Evolutionary conservation across 2,797 vertebrate genomes (phyloP).

Genomic region (Ctenopoma multispine): DNA sequence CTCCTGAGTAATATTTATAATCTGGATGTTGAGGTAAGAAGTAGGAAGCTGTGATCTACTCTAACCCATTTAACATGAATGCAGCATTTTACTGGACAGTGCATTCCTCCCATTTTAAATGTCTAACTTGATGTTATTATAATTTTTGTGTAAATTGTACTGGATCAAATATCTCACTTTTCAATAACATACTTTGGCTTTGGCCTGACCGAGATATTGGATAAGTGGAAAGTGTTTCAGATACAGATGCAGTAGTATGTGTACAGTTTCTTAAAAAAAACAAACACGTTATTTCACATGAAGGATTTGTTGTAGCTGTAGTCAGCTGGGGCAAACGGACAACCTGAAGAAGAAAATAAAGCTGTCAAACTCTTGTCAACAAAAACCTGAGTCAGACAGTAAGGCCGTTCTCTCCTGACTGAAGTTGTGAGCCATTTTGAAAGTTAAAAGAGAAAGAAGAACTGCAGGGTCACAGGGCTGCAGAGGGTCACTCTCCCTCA

Average conservation of each 20-base stretch:
- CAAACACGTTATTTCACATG: background rate
- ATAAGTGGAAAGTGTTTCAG: background rate
- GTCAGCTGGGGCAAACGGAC: background rate
- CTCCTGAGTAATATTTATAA: conserved; percentile 52
- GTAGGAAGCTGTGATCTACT: conserved; percentile 28
- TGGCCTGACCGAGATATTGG: background rate
- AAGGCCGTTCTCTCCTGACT: conserved; percentile 28
- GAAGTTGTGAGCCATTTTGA: conserved; percentile 30
- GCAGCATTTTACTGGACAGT: conserved; percentile 39
- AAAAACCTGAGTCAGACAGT: conserved; percentile 14
- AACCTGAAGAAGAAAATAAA: conserved; percentile 12
- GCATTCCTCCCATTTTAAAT: background rate
- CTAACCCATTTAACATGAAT: conserved; percentile 35
- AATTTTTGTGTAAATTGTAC: background rate
- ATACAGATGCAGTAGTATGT: background rate
- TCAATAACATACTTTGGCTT: background rate
- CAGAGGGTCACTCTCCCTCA: conserved; percentile 79
- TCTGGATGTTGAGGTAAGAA: conserved; percentile 31
- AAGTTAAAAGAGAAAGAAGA: conserved; percentile 55
- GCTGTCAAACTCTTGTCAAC: conserved; percentile 11
- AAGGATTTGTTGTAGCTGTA: background rate
- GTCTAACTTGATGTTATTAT: background rate
- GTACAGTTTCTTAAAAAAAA: background rate
- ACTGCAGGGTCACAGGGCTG: conserved; percentile 83
- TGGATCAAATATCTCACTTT: background rate